Evolutionary conservation across 1,140 invertebrate species (phyloP), one percentile per base, ranked within the genome.

Genomic region (Drosophila varians): DNA sequence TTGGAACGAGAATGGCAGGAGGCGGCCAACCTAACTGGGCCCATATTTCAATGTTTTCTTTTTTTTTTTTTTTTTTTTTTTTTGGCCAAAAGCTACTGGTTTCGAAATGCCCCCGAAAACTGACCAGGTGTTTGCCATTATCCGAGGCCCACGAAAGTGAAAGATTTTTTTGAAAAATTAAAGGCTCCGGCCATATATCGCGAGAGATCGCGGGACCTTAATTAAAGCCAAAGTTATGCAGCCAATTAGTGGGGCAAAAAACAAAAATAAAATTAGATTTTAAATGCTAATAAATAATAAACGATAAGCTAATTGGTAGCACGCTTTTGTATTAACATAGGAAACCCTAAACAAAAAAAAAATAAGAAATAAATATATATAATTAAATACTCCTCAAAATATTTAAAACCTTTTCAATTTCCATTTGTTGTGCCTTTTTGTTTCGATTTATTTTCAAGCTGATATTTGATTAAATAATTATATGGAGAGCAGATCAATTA

Each of bases 31-130:
- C 9, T 16, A 65, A 60, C n/a, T 38, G 6, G 11, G 60, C 18
- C 34, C 62, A 66, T 66, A 66, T 65, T 31, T 66, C 60, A 66
- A 45, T n/a, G n/a, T n/a, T n/a, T n/a, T n/a, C n/a, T n/a, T n/a
- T n/a, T n/a, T n/a, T n/a, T n/a, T n/a, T n/a, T n/a, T n/a, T n/a
- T n/a, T n/a, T n/a, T n/a, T n/a, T 21, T 64, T 57, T 62, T 40
- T 25, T 60, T 46, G 18, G 23, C 36, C 36, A 38, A 12, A 12
- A 38, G 36, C 36, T 38, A 38, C 36, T 42, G 38, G 38, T 42
- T 42, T 16, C 38, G 38, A 42, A 42, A 42, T 42, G 4, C 12
- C 12, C 16, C 16, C 14, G 14, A 38, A 28, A 31, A 2, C 11
- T 14, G n/a, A 38, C 62, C 62, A 66, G 60, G 60, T 66, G 62